phyloP scores from a whole-genome alignment of 2,888 invertebrate genomes.

The Lasioglossum villosulum region DNA sequence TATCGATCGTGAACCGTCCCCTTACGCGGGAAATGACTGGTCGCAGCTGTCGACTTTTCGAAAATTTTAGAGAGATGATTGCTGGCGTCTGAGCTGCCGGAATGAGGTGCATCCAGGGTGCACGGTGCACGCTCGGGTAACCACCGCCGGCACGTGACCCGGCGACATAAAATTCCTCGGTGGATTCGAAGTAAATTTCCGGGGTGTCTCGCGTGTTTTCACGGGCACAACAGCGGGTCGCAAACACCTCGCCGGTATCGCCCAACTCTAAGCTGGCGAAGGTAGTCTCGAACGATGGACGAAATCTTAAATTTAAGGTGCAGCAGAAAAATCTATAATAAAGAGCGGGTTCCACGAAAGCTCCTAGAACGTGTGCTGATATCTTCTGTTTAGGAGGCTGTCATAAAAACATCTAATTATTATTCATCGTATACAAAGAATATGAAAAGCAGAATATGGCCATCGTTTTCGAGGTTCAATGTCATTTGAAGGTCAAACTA shows the following conservation, averaged over 20 bases:
- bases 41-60: constrained; percentile 50
- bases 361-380: not conserved
- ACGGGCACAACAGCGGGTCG: constrained; percentile 34
- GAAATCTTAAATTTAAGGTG: not conserved
- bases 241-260: constrained; percentile 57
- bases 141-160: constrained; percentile 53
- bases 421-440: not conserved
- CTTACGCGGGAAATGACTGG: constrained; percentile 23
- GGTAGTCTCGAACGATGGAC: not conserved
- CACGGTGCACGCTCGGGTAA: constrained; percentile 1
- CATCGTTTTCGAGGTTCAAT: not conserved
- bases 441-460: not conserved
- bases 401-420: not conserved
- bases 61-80: constrained; percentile 34
- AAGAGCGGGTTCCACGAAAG: not conserved
- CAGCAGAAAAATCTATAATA: not conserved
- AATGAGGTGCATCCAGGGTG: not conserved
- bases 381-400: not conserved
- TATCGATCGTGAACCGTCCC: constrained; percentile 43
- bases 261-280: constrained; percentile 6
- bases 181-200: constrained; percentile 66
- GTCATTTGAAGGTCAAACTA: not conserved
- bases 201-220: constrained; percentile 65
- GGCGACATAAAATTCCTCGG: constrained; percentile 53
- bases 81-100: not conserved